These are phyloP conservation scores for Calephelis virginiensis DNA, from an alignment of 1,140 invertebrate species.

Conservation along the genomic window DNA sequence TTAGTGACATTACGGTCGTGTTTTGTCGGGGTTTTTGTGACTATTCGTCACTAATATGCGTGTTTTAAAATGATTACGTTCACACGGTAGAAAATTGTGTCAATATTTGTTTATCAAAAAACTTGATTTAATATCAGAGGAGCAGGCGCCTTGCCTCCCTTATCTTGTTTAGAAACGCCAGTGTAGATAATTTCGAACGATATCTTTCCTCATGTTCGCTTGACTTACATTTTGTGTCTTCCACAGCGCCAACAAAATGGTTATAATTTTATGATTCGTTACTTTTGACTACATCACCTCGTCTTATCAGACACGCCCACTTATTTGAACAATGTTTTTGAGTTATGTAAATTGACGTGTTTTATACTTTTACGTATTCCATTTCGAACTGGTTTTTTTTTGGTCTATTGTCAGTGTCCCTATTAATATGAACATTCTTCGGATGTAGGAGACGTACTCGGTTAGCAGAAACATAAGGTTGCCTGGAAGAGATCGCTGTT, in stretches of 20 bases:
- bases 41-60: not conserved
- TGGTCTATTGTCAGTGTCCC: too few relatives aligned
- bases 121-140: constrained; percentile 66
- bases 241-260: not conserved
- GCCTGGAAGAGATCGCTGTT: too few relatives aligned
- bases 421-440: too few relatives aligned
- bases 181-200: constrained; percentile 60
- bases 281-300: constrained; percentile 31
- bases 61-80: constrained; percentile 32
- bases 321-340: constrained; percentile 24
- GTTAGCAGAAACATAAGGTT: too few relatives aligned
- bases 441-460: too few relatives aligned
- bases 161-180: constrained; percentile 65
- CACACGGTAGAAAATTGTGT: constrained; percentile 55
- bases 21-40: too few relatives aligned
- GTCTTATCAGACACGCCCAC: constrained; percentile 35
- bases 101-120: constrained; percentile 61
- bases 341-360: constrained; percentile 21
- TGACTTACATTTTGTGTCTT: constrained; percentile 15
- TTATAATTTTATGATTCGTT: constrained; percentile 16
- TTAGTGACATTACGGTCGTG: too few relatives aligned
- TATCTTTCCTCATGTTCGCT: constrained; percentile 39
- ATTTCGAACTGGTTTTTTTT: too few relatives aligned
- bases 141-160: constrained; percentile 42
- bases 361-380: not conserved